A percentile compares a stretch with the other conserved stretches of the same genome.
Evolutionary conservation across 2,797 vertebrate genomes (phyloP).

Genomic region (Leptoclinus maculatus): DNA sequence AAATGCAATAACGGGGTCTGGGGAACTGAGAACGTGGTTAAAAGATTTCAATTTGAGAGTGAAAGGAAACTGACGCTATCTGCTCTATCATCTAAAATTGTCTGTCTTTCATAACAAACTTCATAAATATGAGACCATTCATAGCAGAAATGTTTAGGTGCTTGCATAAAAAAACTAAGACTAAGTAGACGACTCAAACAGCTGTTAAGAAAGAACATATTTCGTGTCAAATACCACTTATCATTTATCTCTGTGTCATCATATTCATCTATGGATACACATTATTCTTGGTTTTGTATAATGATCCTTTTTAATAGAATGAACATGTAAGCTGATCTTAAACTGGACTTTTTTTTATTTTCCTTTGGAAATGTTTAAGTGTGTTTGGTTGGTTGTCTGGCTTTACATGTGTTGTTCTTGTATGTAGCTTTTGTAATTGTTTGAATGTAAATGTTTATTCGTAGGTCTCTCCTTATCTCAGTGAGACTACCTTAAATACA

Average conservation of each 20-base stretch:
- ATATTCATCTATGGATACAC: not conserved
- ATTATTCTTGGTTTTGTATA: not conserved
- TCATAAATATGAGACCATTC: not conserved
- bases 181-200: not conserved
- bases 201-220: not conserved
- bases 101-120: not conserved
- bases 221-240: not conserved
- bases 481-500: not conserved
- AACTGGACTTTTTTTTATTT: not conserved
- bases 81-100: not conserved
- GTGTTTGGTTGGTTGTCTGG: not conserved
- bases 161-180: too few relatives aligned
- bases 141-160: not conserved
- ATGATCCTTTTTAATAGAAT: not conserved
- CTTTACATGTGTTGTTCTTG: not conserved
- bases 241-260: not conserved
- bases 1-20: conserved; percentile 12
- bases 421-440: not conserved
- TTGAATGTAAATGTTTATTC: not conserved
- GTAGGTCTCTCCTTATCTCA: not conserved
- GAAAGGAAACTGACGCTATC: not conserved
- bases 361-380: not conserved
- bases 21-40: not conserved
- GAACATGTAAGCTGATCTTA: not conserved
- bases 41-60: conserved; percentile 14